phyloP scores from a whole-genome alignment of 2,888 invertebrate species.

The Cataglyphis albicans region DNA sequence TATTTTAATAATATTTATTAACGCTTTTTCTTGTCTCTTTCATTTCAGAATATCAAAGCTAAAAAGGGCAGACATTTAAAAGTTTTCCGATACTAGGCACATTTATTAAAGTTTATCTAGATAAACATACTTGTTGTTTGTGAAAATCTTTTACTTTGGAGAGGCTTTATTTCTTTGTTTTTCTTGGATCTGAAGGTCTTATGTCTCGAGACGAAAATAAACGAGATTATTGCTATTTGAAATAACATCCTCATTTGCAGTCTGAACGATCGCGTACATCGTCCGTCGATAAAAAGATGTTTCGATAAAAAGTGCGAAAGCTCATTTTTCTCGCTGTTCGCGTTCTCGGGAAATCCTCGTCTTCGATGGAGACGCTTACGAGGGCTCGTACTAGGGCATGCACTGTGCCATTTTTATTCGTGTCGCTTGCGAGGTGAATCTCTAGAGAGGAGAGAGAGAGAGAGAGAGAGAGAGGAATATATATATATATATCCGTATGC shows the following conservation, averaged over 20 bases:
- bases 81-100: conserved; percentile 12
- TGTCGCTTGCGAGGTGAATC: conserved; percentile 47
- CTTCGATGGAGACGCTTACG: conserved; percentile 35
- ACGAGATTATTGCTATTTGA: neutral
- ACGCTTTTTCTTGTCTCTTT: neutral
- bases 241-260: conserved; percentile 30
- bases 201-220: neutral
- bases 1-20: neutral
- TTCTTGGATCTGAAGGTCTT: neutral
- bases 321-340: conserved; percentile 23
- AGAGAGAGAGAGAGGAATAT: neutral
- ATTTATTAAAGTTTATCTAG: conserved; percentile 39
- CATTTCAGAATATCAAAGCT: conserved; percentile 24
- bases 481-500: conserved; percentile 16
- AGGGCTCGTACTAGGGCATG: conserved; percentile 22
- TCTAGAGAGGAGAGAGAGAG: conserved; percentile 21
- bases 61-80: conserved; percentile 15
- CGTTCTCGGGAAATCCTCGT: neutral
- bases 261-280: neutral
- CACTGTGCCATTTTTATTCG: conserved; percentile 58
- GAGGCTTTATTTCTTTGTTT: neutral
- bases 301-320: conserved; percentile 9
- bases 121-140: conserved; percentile 11
- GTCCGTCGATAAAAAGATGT: neutral
- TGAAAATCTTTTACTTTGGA: conserved; percentile 13